These are phyloP conservation scores for Yoshiicerus persimilis DNA, from an alignment of 1,140 invertebrate species.

Conservation along the genomic window DNA sequence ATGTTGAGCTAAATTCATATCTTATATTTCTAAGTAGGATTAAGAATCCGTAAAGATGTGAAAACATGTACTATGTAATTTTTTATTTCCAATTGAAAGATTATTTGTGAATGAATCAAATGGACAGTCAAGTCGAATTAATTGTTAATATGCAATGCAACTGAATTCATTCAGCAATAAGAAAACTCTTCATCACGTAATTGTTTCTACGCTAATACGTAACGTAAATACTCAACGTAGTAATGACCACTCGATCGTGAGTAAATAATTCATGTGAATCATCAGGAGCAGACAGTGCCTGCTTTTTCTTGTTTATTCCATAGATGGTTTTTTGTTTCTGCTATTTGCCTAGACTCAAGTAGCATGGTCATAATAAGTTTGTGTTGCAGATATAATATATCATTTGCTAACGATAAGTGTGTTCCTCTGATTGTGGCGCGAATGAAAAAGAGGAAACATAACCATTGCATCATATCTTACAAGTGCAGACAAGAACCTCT, in stretches of 20 bases:
- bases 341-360: not conserved
- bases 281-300: not conserved
- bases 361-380: not conserved
- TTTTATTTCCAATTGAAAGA: not conserved
- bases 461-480: not conserved
- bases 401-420: not conserved
- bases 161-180: not conserved
- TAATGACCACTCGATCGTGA: not conserved
- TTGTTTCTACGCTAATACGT: not conserved
- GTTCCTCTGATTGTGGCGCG: not conserved
- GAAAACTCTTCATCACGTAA: not conserved
- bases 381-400: not conserved
- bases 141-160: not conserved
- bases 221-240: not conserved
- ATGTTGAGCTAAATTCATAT: not conserved
- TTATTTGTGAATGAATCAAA: slow-evolving; percentile 6
- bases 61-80: not conserved
- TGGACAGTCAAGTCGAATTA: not conserved
- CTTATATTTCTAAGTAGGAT: not conserved
- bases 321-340: not conserved
- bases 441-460: slow-evolving; percentile 7
- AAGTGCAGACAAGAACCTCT: not conserved
- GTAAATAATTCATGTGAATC: slow-evolving; percentile 5
- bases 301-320: not conserved
- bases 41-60: not conserved